phyloP scores from a whole-genome alignment of 1,140 invertebrate genomes.

The Dendrolimus punctatus region DNA sequence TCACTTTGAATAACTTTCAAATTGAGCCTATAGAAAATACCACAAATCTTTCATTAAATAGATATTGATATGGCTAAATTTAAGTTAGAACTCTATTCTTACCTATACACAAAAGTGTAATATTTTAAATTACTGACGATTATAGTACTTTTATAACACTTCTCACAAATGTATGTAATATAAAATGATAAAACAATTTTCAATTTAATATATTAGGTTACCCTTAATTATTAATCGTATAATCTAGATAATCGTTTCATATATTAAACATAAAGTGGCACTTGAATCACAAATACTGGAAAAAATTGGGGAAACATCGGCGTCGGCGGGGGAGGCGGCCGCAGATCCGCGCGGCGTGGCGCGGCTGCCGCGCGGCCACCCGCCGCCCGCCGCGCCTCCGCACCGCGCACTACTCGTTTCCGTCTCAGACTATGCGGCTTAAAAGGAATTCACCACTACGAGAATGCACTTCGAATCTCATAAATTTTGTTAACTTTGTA shows the following conservation, averaged over 20 bases:
- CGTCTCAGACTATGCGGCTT: slow-evolving; percentile 66
- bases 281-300: slow-evolving; percentile 75
- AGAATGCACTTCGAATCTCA: slow-evolving; percentile 72
- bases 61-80: slow-evolving; percentile 74
- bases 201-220: slow-evolving; percentile 73
- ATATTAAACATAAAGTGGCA: slow-evolving; percentile 75
- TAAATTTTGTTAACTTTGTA: slow-evolving; percentile 56
- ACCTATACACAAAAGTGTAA: slow-evolving; percentile 72
- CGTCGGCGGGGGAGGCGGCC: slow-evolving; percentile 43
- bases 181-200: slow-evolving; percentile 75
- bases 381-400: slow-evolving; percentile 2
- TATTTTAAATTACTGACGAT: slow-evolving; percentile 69
- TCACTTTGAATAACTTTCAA: slow-evolving; percentile 72
- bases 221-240: slow-evolving; percentile 72
- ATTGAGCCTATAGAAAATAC: slow-evolving; percentile 73
- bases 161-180: slow-evolving; percentile 72
- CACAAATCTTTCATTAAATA: slow-evolving; percentile 72
- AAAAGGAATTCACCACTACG: slow-evolving; percentile 68
- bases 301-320: slow-evolving; percentile 72
- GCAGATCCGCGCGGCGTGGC: slow-evolving; percentile 24
- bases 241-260: slow-evolving; percentile 74
- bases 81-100: slow-evolving; percentile 72
- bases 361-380: background rate
- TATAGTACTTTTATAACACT: slow-evolving; percentile 69
- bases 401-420: slow-evolving; percentile 34